phyloP scores from a whole-genome alignment of 2,797 vertebrate genomes.

The Agapornis canus region DNA sequence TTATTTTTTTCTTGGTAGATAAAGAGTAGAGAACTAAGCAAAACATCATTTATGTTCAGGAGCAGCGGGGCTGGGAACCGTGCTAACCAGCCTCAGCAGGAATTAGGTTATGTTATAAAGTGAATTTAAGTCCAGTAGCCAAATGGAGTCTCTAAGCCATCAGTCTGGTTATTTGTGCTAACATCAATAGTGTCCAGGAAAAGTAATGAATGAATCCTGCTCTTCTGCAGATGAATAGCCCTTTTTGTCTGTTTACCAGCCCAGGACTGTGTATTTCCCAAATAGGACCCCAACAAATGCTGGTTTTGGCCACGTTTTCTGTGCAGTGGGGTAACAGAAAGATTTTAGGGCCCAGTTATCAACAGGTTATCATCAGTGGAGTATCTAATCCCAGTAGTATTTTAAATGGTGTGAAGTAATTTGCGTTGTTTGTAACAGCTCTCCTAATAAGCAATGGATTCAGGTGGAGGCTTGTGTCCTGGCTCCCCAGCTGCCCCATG shows the following conservation, averaged over 20 bases:
- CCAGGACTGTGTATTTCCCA: neutral
- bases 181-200: neutral
- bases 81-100: neutral
- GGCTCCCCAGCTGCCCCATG: neutral
- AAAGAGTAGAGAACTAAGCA: slow-evolving; percentile 22
- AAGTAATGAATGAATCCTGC: neutral
- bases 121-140: neutral
- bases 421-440: neutral
- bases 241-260: neutral
- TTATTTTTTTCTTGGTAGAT: neutral
- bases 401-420: neutral
- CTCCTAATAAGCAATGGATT: neutral
- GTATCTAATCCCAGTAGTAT: neutral
- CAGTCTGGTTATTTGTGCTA: neutral
- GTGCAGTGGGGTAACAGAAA: neutral
- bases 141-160: neutral
- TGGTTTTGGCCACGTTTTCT: neutral
- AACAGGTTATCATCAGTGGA: neutral
- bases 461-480: neutral
- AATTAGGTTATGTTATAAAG: neutral
- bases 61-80: neutral
- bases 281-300: neutral
- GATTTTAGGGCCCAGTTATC: neutral
- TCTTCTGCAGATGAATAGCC: neutral
- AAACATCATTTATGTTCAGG: neutral